A percentile compares a stretch with the other conserved stretches of the same genome.
These are phyloP conservation scores for Drosophila prosaltans DNA, from an alignment of 1,140 invertebrate genomes.

Conservation along the genomic window DNA sequence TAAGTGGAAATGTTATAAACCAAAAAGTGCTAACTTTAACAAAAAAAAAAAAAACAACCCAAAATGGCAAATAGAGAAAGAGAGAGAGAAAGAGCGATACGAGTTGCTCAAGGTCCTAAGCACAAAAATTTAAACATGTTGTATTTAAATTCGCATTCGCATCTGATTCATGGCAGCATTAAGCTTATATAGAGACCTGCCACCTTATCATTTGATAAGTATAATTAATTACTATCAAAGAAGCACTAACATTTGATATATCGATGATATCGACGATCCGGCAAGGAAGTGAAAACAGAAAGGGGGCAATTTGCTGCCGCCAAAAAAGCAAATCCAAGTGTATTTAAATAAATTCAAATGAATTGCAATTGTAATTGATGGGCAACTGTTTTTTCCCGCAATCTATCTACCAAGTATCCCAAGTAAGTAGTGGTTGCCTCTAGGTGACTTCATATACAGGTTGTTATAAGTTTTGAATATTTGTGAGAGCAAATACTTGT, in stretches of 20 bases:
- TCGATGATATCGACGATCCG: constrained; percentile 35
- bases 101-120: constrained; percentile 20
- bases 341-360: constrained; percentile 80
- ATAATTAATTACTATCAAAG: constrained; percentile 69
- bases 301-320: background rate
- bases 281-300: background rate
- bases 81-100: background rate
- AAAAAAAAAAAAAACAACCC: constrained; percentile 1
- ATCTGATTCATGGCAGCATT: constrained; percentile 68
- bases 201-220: constrained; percentile 60
- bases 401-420: background rate
- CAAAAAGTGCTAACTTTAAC: constrained; percentile 53
- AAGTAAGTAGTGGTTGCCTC: background rate
- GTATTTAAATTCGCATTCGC: constrained; percentile 62
- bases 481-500: constrained; percentile 12
- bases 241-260: constrained; percentile 65
- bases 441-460: background rate
- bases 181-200: constrained; percentile 37
- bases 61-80: background rate
- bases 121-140: background rate
- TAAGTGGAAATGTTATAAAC: constrained; percentile 47
- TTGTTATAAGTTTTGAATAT: background rate
- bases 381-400: constrained; percentile 11
- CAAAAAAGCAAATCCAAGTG: constrained; percentile 59
- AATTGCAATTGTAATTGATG: constrained; percentile 70